Conservation (phyloP, 1,140 invertebrate species). For the Temnothorax longispinosus region DNA sequence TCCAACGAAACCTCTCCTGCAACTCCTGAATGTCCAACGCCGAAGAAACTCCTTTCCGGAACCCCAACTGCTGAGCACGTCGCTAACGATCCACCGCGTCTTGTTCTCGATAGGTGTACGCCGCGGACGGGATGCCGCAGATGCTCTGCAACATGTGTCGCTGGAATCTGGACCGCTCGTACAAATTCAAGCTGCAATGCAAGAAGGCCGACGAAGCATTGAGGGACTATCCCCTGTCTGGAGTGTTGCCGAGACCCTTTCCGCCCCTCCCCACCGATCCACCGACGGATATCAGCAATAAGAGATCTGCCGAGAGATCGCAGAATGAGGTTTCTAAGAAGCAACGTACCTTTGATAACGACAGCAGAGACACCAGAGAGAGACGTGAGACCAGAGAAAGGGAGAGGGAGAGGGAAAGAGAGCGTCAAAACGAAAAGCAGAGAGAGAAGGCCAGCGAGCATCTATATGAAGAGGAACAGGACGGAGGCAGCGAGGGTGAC, state of each 20-base stretch:
- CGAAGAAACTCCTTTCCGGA: conserved; percentile 16
- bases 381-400: conserved; percentile 66
- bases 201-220: conserved; percentile 90
- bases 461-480: conserved; percentile 85
- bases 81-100: neutral
- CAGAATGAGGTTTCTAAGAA: conserved; percentile 78
- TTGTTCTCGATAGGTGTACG: conserved; percentile 87
- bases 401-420: conserved; percentile 74
- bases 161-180: conserved; percentile 89
- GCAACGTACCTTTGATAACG: conserved; percentile 78
- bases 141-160: conserved; percentile 90
- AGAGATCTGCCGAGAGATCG: conserved; percentile 75
- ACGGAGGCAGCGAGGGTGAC: conserved; percentile 84
- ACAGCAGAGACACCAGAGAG: conserved; percentile 70
- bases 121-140: conserved; percentile 90
- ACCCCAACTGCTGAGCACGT: neutral
- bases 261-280: conserved; percentile 80
- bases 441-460: conserved; percentile 71
- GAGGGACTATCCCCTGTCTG: conserved; percentile 89
- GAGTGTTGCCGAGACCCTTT: conserved; percentile 87
- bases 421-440: conserved; percentile 72
- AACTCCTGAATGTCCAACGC: neutral
- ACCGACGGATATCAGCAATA: conserved; percentile 68
- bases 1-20: conserved; percentile 1
- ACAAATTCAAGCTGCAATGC: conserved; percentile 91